Conservation (phyloP, 2,888 invertebrate species). For the Campopleginae sp. region DNA sequence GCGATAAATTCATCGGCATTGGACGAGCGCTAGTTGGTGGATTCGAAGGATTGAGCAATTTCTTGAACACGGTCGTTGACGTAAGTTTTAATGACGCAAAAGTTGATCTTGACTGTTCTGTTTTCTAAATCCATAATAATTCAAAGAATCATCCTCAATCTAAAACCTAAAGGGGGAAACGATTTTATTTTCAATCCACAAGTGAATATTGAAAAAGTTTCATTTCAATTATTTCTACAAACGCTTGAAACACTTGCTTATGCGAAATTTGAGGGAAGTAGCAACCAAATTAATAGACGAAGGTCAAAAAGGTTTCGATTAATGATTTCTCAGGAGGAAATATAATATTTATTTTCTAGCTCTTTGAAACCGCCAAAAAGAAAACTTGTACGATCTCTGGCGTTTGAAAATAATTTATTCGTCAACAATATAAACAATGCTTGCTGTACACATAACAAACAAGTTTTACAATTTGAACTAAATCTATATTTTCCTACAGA, state of each 20-base stretch:
- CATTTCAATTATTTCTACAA: not conserved
- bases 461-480: slow-evolving; percentile 17
- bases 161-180: too few species aligned
- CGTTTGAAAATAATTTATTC: slow-evolving; percentile 27
- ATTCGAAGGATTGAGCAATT: slow-evolving; percentile 88
- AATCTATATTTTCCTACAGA: slow-evolving; percentile 4
- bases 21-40: slow-evolving; percentile 89
- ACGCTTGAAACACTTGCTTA: not conserved
- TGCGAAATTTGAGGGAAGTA: not conserved
- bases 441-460: slow-evolving; percentile 24
- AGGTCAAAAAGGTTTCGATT: not conserved
- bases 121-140: not conserved
- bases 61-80: slow-evolving; percentile 87
- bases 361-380: not conserved
- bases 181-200: too few species aligned
- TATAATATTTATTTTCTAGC: too few species aligned
- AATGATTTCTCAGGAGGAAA: not conserved
- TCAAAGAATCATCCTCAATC: not conserved
- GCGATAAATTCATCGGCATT: slow-evolving; percentile 88
- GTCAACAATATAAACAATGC: slow-evolving; percentile 3
- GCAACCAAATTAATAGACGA: not conserved
- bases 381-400: not conserved
- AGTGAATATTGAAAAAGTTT: not conserved
- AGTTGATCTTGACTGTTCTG: not conserved
- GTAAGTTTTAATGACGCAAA: slow-evolving; percentile 82